Base-by-base conservation (phyloP, 2,888 invertebrate genomes). In the Cancer borealis region DNA sequence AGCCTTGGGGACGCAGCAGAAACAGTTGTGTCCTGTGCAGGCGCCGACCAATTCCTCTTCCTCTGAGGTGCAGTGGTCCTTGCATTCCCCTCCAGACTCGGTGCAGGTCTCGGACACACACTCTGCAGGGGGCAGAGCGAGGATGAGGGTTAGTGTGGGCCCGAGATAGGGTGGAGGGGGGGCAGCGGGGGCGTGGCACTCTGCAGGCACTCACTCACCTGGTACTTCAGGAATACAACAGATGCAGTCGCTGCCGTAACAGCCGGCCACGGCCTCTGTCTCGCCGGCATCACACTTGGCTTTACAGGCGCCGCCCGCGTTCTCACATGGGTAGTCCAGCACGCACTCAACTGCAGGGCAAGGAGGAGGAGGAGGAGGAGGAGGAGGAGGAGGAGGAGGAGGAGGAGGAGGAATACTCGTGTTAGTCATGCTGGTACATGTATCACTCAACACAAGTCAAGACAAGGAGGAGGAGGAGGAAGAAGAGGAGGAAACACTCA, bases 11-110 rank as follows among this genome's bases (percentile, higher is more conserved):
- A 47, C 49, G 17, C 89, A 89, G 47, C 89, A 89, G 30, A 10
- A 49, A 47, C 89, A 89, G 89, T 49, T 89, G n/a, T 47, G 46
- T 26, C 89, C 89, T n/a, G 21, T 89, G 89, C 89, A 89, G 21
- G 47, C 89, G 26, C 49, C 49, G 8, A 8, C 8, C 8, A 89
- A 21, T 47, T 17, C 89, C 89, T 89, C 49, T 21, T 89, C 47
- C 5, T 3, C 8, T 21, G 14, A 21, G 47, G 30, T 17, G 14
- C 89, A 89, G 12, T 26, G 17, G 8, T 49, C 47, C 89, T 89
- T 47, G n/a, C 89, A 89, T 2, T 3, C 26, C 3, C 89, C 89
- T 10, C 26, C 26, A 1, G 89, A 3, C 89, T 12, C 47, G 8
- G n/a, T 26, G 30, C 89, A 89, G 39, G 39, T 39, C 39, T 39